Evolutionary conservation across 2,113 vertebrate species (phyloP).

Genomic region (Kobus ellipsiprymnus): DNA sequence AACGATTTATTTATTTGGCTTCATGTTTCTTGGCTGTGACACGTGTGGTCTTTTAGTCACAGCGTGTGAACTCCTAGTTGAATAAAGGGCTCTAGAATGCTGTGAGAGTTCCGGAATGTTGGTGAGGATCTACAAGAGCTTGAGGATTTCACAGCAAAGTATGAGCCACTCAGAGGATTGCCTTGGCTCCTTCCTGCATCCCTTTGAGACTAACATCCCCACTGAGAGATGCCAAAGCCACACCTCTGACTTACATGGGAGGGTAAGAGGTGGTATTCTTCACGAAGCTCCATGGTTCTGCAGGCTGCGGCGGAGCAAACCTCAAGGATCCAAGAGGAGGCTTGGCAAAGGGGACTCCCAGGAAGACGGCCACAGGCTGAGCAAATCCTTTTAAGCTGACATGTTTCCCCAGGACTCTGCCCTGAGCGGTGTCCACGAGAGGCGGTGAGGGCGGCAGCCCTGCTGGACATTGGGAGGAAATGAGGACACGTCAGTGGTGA

Average conservation of each 20-base stretch:
- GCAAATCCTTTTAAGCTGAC: conserved; percentile 75
- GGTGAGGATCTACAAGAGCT: not conserved
- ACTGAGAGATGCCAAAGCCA: not conserved
- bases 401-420: conserved; percentile 78
- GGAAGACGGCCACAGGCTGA: conserved; percentile 76
- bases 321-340: conserved; percentile 80
- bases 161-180: not conserved
- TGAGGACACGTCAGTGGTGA: not conserved
- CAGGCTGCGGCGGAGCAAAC: conserved; percentile 79
- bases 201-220: not conserved
- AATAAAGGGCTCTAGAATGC: not conserved
- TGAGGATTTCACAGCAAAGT: not conserved
- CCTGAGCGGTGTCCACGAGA: conserved; percentile 78
- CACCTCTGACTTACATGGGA: conserved; percentile 74
- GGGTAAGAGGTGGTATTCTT: conserved; percentile 81
- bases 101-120: not conserved
- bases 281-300: conserved; percentile 78
- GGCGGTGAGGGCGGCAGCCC: conserved; percentile 57
- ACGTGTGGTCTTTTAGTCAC: not conserved
- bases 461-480: not conserved
- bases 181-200: no score
- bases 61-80: not conserved
- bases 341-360: conserved; percentile 86
- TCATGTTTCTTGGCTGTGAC: not conserved
- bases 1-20: not conserved